These are phyloP conservation scores for Acipenser transmontanus DNA, from an alignment of 2,797 vertebrate genomes.

Conservation along the genomic window DNA sequence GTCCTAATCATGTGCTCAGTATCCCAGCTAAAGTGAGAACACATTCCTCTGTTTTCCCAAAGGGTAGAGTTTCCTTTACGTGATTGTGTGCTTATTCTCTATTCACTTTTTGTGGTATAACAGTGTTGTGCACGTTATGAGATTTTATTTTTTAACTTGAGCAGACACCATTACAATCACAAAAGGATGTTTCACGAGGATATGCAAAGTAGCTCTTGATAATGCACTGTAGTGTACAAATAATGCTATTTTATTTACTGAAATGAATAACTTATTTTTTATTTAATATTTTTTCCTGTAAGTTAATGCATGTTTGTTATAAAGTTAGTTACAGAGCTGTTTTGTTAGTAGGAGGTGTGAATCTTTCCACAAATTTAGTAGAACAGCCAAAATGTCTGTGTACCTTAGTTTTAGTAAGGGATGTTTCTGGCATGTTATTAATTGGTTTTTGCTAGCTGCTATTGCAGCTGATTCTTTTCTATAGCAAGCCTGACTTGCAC, in stretches of 20 bases:
- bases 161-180: conserved; percentile 24
- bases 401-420: conserved; percentile 90
- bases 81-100: conserved; percentile 29
- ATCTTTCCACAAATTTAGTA: conserved; percentile 68
- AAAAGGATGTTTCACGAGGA: conserved; percentile 40
- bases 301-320: conserved; percentile 47
- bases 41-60: neutral
- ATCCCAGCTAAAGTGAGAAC: too few species aligned
- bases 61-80: conserved; percentile 16
- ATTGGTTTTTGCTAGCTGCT: conserved; percentile 49
- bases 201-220: conserved; percentile 50
- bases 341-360: conserved; percentile 42
- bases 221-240: conserved; percentile 53
- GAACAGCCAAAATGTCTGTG: conserved; percentile 68
- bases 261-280: conserved; percentile 39
- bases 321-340: conserved; percentile 41
- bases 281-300: conserved; percentile 43
- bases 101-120: conserved; percentile 24
- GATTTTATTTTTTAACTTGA: conserved; percentile 17
- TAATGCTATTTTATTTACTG: conserved; percentile 47
- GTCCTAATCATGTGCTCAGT: too few species aligned
- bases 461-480: conserved; percentile 3
- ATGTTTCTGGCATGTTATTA: conserved; percentile 77
- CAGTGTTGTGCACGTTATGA: conserved; percentile 13
- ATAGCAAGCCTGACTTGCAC: neutral